phyloP scores from a whole-genome alignment of 2,888 invertebrate genomes.

The Aphidoletes aphidimyza region DNA sequence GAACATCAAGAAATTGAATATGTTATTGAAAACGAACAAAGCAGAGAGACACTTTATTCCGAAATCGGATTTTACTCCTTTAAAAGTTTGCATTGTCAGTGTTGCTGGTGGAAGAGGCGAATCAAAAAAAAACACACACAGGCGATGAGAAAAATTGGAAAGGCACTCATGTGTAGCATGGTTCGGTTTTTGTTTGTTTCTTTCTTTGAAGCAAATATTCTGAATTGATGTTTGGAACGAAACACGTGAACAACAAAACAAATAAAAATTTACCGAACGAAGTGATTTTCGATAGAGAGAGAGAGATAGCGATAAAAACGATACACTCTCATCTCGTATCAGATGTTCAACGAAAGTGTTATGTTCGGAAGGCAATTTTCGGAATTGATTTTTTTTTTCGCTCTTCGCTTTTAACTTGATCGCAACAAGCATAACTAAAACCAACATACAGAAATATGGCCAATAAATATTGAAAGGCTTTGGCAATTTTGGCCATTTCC shows the following conservation, averaged over 20 bases:
- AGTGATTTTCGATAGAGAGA: background rate
- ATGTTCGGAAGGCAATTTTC: conserved; percentile 35
- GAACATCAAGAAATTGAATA: background rate
- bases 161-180: conserved; percentile 6
- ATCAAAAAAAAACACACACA: background rate
- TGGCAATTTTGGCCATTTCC: background rate
- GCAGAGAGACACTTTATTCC: background rate
- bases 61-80: conserved; percentile 2
- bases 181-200: background rate
- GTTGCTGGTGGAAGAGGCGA: too few relatives aligned
- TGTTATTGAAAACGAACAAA: background rate
- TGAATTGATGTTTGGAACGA: conserved; percentile 15
- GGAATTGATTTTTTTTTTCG: conserved; percentile 15
- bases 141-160: background rate
- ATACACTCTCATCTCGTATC: background rate
- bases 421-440: too few relatives aligned
- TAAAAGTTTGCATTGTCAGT: too few relatives aligned
- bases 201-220: background rate
- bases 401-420: too few relatives aligned
- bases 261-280: background rate
- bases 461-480: conserved; percentile 27
- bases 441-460: background rate
- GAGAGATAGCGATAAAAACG: background rate
- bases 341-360: conserved; percentile 38
- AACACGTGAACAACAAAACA: background rate